A percentile compares a stretch with the other conserved stretches of the same genome.
These are phyloP conservation scores for Criorhina ranunculi DNA, from an alignment of 2,888 invertebrate genomes.

Conservation along the genomic window DNA sequence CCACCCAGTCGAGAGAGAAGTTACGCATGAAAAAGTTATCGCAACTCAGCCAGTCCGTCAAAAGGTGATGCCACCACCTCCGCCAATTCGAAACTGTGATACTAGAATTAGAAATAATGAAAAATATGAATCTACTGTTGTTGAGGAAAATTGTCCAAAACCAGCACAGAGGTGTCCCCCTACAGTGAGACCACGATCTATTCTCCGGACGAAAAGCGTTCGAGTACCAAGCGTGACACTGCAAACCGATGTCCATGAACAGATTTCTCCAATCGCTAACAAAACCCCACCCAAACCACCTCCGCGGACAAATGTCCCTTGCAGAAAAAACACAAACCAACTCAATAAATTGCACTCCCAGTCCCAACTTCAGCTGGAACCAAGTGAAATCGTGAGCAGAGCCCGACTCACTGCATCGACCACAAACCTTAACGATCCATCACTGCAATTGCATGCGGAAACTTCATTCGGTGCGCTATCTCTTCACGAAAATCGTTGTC, in stretches of 20 bases:
- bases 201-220: conserved; percentile 81
- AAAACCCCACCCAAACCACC: conserved; percentile 75
- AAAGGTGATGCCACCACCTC: conserved; percentile 77
- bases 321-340: conserved; percentile 49
- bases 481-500: conserved; percentile 68
- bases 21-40: conserved; percentile 55
- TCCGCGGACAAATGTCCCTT: conserved; percentile 66
- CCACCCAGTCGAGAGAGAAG: conserved; percentile 17
- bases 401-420: conserved; percentile 70
- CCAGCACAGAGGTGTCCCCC: conserved; percentile 67
- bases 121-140: conserved; percentile 48
- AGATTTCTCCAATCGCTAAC: conserved; percentile 32
- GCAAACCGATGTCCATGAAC: conserved; percentile 39
- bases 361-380: conserved; percentile 63
- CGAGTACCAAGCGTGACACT: conserved; percentile 69
- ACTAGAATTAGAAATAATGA: conserved; percentile 76
- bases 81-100: conserved; percentile 81
- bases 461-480: conserved; percentile 63
- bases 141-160: conserved; percentile 32
- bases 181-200: conserved; percentile 78
- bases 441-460: conserved; percentile 65
- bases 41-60: conserved; percentile 68
- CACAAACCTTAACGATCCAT: conserved; percentile 73
- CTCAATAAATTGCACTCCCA: conserved; percentile 67
- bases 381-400: conserved; percentile 58